Evolutionary conservation across 2,797 vertebrate species (phyloP), one percentile per base, ranked within the genome.

Genomic region (Danio choprae): DNA sequence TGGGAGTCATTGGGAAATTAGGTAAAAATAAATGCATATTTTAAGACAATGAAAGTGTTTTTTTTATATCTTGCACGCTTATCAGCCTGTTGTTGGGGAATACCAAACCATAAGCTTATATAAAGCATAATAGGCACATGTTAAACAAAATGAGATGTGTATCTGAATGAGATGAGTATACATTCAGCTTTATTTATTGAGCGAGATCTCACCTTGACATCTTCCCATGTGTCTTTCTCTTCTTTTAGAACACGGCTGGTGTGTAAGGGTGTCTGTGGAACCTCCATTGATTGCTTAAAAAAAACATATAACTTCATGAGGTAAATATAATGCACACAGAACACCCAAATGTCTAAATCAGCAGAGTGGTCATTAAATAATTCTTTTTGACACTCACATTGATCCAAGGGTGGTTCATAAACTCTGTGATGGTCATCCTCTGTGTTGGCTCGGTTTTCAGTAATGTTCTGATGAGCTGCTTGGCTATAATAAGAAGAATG

Each of bases 331-430:
- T 43, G 5, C 16, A 50, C 7, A 51, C n/a, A 16, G 36, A 48
- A 53, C 22, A 22, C 4, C 8, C 12, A 16, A 36, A 50, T 6
- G 36, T 38, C 18, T n/a, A 43, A 12, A 12, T 20, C 10, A 44
- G 22, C 38, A 29, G 22, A 12, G 2, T 22, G 4, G 51, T 7
- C 2, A 38, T 46, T 9, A 12, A 20, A 20, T 6, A n/a, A 16
- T 2, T 13, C 6, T 11, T 22, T n/a, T 15, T 29, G 62, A 38
- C 36, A 0, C 94, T 92, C 85, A 98, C 98, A 92, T 98, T 98
- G 90, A 99, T 98, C 98, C 98, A 99, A n/a, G 97, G 95, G 84
- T 99, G 95, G 91, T 98, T 98, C 96, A 99, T 99, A 83, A 99
- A 99, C 89, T 99, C 97, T 0, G 95, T 96, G 89, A 99, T 99